Evolutionary conservation across 2,113 vertebrate genomes (phyloP), one percentile per base, ranked within the genome.

Genomic region (Dipodomys spectabilis): DNA sequence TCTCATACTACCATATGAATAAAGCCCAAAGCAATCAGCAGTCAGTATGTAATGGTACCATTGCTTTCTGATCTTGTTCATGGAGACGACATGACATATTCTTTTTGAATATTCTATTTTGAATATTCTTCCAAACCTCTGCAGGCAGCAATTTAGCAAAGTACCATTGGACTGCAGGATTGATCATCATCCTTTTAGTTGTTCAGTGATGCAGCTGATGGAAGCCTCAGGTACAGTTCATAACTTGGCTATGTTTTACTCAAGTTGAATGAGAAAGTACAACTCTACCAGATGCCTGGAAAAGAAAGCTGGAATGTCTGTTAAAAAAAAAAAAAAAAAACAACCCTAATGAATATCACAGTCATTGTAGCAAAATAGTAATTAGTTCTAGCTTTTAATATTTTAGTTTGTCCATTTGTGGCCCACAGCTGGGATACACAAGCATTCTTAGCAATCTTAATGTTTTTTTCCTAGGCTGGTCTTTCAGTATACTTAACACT

Each of bases 361-460:
- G 92, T 86, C 35, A 78, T 53, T 82, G 57, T n/a, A 93, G 39
- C 19, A 69, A 86, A 92, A 91, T 32, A 91, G 19, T 39, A 69
- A 80, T 90, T 93, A 71, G 16, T 72, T 94, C 20, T 95, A 79
- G 64, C 25, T 53, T 95, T 90, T 86, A 90, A 79, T 93, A 80
- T 86, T 93, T 95, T 72, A 82, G 93, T 71, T 86, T 89, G 22
- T 30, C 45, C 80, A 88, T 94, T 82, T 95, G 80, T 89, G 8
- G 13, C 69, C 1, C 81, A 94, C 75, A 92, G 78, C 72, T 94
- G 77, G 77, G 60, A 86, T 71, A 82, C 16, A n/a, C 32, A 82
- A 79, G 68, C 84, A 92, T 95, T 94, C 75, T 90, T 88, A 64
- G n/a, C 45, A 92, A 78, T 84, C 80, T 20, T 73, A 7, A 65